A percentile compares a stretch with the other conserved stretches of the same genome.
phyloP scores from a whole-genome alignment of 1,140 invertebrate species.

The Drosophila athabasca region DNA sequence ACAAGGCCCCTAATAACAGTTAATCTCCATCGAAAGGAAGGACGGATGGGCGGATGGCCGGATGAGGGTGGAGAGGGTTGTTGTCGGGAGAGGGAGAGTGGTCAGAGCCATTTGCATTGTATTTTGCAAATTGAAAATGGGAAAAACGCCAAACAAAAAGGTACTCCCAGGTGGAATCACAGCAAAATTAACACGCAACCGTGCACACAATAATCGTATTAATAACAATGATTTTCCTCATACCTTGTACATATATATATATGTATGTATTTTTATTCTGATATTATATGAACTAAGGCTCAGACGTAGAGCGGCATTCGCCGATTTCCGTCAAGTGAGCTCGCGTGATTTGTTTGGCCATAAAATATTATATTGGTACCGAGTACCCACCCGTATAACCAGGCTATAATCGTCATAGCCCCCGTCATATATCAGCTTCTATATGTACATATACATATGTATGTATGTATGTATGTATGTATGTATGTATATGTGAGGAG shows the following conservation, averaged over 20 bases:
- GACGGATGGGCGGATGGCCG: neutral
- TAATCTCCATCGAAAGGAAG: slow-evolving; percentile 43
- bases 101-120: slow-evolving; percentile 55
- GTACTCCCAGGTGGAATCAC: slow-evolving; percentile 60
- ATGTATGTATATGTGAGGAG: no score
- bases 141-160: slow-evolving; percentile 4
- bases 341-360: slow-evolving; percentile 55
- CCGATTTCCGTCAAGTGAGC: slow-evolving; percentile 39
- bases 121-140: slow-evolving; percentile 51
- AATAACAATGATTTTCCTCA: slow-evolving; percentile 71
- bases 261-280: slow-evolving; percentile 24
- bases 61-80: neutral
- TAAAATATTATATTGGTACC: slow-evolving; percentile 47
- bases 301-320: slow-evolving; percentile 28
- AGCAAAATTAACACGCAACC: slow-evolving; percentile 80
- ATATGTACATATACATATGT: neutral
- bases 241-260: slow-evolving; percentile 7
- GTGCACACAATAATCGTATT: slow-evolving; percentile 82
- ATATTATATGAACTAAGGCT: slow-evolving; percentile 27
- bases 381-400: slow-evolving; percentile 27
- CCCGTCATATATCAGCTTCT: slow-evolving; percentile 26
- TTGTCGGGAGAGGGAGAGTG: neutral
- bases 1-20: slow-evolving; percentile 46
- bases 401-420: slow-evolving; percentile 38
- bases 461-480: no score